Evolutionary conservation across 2,888 invertebrate genomes (phyloP).

Genomic region (Limenitis camilla): DNA sequence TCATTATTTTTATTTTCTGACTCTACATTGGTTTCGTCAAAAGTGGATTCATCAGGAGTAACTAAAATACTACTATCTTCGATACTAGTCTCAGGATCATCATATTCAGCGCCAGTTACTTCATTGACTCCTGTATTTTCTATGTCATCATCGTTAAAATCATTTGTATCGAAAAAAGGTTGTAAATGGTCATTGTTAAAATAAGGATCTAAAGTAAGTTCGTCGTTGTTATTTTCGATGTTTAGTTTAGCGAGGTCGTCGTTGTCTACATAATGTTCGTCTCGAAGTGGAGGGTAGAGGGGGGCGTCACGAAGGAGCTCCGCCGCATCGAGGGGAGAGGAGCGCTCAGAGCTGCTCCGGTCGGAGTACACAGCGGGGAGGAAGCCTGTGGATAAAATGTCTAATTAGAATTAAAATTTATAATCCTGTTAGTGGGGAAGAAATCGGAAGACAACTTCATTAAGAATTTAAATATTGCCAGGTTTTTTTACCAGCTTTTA

Average conservation of each 20-base stretch:
- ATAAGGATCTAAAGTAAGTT: conserved; percentile 17
- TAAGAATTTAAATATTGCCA: conserved; percentile 1
- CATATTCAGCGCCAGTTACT: conserved; percentile 17
- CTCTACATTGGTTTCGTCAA: conserved; percentile 8
- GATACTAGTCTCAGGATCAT: conserved; percentile 41
- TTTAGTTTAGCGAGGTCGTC: conserved; percentile 24
- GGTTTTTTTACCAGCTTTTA: no score
- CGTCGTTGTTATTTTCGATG: conserved; percentile 23
- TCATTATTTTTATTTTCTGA: conserved; percentile 11
- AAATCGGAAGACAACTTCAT: conserved; percentile 4
- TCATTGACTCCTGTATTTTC: conserved; percentile 19
- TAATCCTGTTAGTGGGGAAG: conserved; percentile 3
- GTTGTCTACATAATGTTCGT: conserved; percentile 21
- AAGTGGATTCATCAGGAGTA: conserved; percentile 31
- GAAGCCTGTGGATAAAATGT: conserved; percentile 40
- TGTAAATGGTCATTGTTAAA: conserved; percentile 14
- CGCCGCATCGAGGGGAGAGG: conserved; percentile 40
- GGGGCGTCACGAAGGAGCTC: conserved; percentile 54
- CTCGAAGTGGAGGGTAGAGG: conserved; percentile 45
- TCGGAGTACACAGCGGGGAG: conserved; percentile 35
- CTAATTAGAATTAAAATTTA: conserved; percentile 12
- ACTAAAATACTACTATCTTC: conserved; percentile 38
- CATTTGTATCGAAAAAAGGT: conserved; percentile 23
- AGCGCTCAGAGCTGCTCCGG: conserved; percentile 47
- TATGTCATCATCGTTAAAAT: conserved; percentile 17